Conservation (phyloP, 2,797 vertebrate genomes). For the Microtus obscurus region DNA sequence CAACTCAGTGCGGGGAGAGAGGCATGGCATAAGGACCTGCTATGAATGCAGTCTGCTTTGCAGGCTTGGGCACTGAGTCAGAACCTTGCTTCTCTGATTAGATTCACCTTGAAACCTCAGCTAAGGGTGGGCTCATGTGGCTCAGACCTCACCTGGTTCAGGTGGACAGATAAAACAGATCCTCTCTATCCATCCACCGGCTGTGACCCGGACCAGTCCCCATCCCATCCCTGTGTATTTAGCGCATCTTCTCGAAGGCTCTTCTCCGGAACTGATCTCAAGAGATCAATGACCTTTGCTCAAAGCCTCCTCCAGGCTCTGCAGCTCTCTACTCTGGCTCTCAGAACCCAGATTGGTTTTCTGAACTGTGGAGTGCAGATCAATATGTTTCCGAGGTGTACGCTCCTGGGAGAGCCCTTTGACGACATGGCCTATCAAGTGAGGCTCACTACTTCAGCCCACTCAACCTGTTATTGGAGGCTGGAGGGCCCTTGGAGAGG, state of each 20-base stretch:
- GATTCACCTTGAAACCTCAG: background rate
- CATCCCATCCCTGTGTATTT: background rate
- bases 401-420: background rate
- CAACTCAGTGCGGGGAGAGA: background rate
- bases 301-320: background rate
- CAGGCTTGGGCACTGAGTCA: background rate
- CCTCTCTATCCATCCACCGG: fast-evolving
- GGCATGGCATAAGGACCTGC: background rate
- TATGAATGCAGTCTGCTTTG: fast-evolving
- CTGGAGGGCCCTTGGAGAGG: background rate
- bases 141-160: background rate
- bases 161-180: background rate
- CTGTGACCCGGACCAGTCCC: fast-evolving
- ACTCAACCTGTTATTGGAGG: background rate
- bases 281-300: background rate
- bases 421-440: background rate
- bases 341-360: constrained; percentile 31
- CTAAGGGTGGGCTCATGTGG: fast-evolving
- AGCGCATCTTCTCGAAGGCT: background rate
- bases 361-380: constrained; percentile 15
- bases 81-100: background rate
- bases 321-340: background rate
- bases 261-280: background rate
- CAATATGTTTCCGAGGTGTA: background rate
- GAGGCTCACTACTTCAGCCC: background rate